Percentiles rank a stretch among this genome's conserved stretches.
Conservation (phyloP, 2,113 vertebrate genomes). For the Sinocyclocheilus anshuiensis region DNA sequence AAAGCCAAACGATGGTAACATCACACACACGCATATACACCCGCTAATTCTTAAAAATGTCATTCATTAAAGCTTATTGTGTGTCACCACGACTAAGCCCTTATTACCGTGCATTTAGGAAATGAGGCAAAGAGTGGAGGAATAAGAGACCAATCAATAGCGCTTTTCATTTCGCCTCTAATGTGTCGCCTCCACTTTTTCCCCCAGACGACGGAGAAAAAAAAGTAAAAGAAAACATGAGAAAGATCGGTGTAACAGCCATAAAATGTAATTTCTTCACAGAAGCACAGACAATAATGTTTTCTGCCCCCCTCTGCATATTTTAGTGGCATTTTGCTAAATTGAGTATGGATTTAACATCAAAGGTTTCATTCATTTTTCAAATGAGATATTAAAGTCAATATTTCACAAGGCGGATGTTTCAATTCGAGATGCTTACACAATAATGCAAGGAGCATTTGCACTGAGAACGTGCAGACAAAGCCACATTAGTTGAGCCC, state of each 20-base stretch:
- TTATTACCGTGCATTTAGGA: constrained; percentile 98
- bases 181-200: constrained; percentile 85
- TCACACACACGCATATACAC: constrained; percentile 79
- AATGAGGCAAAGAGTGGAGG: constrained; percentile 92
- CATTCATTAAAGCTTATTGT: constrained; percentile 95
- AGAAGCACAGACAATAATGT: constrained; percentile 96
- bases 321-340: constrained; percentile 99
- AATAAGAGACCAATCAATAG: constrained; percentile 99
- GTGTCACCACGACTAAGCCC: constrained; percentile 86
- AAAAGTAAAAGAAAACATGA: constrained; percentile 78
- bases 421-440: constrained; percentile 91
- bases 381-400: constrained; percentile 99
- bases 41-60: constrained; percentile 91
- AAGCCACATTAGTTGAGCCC: constrained; percentile 83
- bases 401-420: constrained; percentile 99
- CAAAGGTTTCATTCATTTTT: constrained; percentile 99
- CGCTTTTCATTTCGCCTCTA: constrained; percentile 98
- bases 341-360: constrained; percentile 99
- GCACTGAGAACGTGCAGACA: constrained; percentile 82
- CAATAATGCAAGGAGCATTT: constrained; percentile 83
- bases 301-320: constrained; percentile 90
- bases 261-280: constrained; percentile 97
- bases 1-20: constrained; percentile 83
- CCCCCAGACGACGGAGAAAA: constrained; percentile 76
- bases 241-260: constrained; percentile 91